Conservation (phyloP, 2,888 invertebrate species). For the Noctua janthe region DNA sequence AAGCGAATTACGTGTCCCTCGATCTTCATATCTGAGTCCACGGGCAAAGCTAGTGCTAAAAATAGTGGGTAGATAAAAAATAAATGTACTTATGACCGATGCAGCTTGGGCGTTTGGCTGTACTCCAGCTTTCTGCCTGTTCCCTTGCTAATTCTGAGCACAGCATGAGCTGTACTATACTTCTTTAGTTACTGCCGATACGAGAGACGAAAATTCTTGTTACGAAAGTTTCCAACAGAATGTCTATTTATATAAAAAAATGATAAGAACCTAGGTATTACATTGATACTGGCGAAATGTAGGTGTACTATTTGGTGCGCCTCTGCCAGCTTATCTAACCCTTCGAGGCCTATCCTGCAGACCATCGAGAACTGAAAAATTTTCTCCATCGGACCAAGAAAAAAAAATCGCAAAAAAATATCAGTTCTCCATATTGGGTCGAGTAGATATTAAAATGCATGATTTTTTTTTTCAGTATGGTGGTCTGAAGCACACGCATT, state of each 20-base stretch:
- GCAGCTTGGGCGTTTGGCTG: background rate
- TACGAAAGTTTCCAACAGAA: background rate
- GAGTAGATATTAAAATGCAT: background rate
- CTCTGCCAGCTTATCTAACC: background rate
- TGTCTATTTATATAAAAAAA: background rate
- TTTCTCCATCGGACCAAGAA: background rate
- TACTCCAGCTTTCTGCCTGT: background rate
- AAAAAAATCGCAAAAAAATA: background rate
- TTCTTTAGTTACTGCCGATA: background rate
- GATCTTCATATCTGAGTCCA: background rate
- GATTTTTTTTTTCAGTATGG: background rate
- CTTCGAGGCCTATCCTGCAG: background rate
- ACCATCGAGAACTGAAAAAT: background rate
- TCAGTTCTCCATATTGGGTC: background rate
- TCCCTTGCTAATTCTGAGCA: background rate
- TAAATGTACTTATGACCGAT: background rate
- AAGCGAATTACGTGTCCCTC: background rate
- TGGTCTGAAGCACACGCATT: background rate
- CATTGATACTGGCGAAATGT: background rate
- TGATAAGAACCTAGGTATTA: background rate
- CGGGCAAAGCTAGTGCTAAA: background rate
- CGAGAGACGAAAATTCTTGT: background rate
- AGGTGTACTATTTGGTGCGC: background rate
- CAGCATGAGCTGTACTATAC: background rate
- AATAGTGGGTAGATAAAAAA: background rate